Evolutionary conservation across 1,140 invertebrate species (phyloP), one percentile per base, ranked within the genome.

Genomic region (Heliconius nattereri): DNA sequence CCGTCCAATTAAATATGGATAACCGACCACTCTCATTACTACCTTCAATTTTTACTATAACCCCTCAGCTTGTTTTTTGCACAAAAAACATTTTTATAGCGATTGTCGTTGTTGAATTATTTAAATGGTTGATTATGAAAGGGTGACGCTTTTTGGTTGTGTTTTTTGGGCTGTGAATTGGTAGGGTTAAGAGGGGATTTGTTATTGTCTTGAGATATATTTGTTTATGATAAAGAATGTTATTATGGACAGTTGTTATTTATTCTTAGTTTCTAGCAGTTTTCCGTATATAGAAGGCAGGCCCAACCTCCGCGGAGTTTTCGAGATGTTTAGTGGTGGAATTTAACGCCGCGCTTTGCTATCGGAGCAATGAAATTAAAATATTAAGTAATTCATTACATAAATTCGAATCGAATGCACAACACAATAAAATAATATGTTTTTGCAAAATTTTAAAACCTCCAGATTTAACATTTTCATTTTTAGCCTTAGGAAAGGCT

Each of bases 1-100:
- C 86, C 84, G 85, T 85, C 90, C 91, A 93, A 93, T 93, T 93
- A 93, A 93, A 93, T 93, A 93, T 93, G 89, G 84, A 93, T 93
- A 90, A 81, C 86, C 84, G 85, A 83, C 86, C 90, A 90, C 90
- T 92, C 90, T 91, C 86, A 90, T 92, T 91, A 90, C 60, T 66
- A 16, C 88, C 78, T 81, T 84, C 82, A 88, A 89, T 87, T 91
- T 89, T 89, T 85, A 89, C 82, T 81, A 80, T 85, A 83, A 85
- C 85, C 88, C 85, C 85, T 84, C 54, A 71, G 45, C 84, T 87
- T 84, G 49, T 88, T 84, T 66, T 66, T 66, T 66, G 26, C 13
- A 66, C 60, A 66, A 66, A 45, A 66, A 66, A 66, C 84, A 87
- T 82, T 84, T 85, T 86, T 87, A 83, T 81, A 84, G 81, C 83